Evolutionary conservation across 1,140 invertebrate genomes (phyloP), one percentile per base, ranked within the genome.

Genomic region (Liolophura sinensis): DNA sequence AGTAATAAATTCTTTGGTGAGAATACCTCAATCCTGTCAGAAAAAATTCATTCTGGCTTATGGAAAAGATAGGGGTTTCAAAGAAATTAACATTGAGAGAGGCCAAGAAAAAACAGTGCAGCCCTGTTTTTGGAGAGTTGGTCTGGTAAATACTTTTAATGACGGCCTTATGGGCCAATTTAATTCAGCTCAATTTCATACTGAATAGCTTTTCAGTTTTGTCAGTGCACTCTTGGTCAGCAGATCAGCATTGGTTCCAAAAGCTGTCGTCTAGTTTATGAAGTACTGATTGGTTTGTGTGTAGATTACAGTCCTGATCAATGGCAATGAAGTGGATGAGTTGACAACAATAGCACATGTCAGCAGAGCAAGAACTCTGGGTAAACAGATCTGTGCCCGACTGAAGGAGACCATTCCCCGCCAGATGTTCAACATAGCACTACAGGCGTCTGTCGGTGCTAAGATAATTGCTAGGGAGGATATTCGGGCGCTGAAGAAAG

Each of bases 401-500:
- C 86, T 99, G n/a, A 90, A 92, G 68, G 91, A 96, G 57, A 90
- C 91, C 67, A 93, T 99, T 78, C 95, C 95, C 16, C 88, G 91
- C 61, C 96, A 99, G 79, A 91, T 95, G 71, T 92, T 91, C 80
- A 77, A 87, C 86, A 92, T 99, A 68, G 89, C 90, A 0, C 92
- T 99, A 64, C 96, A 99, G 89, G 95, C 92, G 9, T 84, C 88
- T 49, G 89, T 95, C 0, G 89, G 90, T n/a, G 88, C 87, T 24
- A 95, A 94, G 86, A 87, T 98, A 0, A 74, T 96, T 5, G 92
- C 93, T 0, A 88, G 95, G 73, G 93, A 95, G 86, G 93, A 90
- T 60, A 87, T 99, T 12, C 93, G 93, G 82, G 87, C 96, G 0
- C 92, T 90, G 67, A 88, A 91, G 73, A 98, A 98, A 85, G 94